Conservation (phyloP, 2,888 invertebrate species). For the Tipula confusa region DNA sequence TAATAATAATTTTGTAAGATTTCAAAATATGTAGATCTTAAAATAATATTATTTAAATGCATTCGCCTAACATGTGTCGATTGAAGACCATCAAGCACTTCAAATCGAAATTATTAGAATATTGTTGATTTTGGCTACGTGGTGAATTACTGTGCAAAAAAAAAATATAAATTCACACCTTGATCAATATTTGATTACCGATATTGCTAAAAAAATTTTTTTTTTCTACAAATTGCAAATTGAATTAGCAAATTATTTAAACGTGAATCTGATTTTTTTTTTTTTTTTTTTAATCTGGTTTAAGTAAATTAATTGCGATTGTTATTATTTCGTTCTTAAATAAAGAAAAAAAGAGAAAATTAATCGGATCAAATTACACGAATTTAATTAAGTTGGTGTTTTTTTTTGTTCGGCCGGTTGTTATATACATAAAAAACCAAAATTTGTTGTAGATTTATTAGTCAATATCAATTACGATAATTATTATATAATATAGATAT, state of each 20-base stretch:
- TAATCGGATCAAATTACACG: slow-evolving; percentile 3
- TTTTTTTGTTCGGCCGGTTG: not conserved
- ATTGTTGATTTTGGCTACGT: not conserved
- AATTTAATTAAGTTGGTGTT: not conserved
- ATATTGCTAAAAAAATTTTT: not conserved
- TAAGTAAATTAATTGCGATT: not conserved
- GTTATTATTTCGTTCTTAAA: not conserved
- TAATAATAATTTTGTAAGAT: not conserved
- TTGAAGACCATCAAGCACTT: not conserved
- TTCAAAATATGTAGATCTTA: not conserved
- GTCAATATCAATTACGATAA: too few relatives aligned
- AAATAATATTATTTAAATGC: not conserved
- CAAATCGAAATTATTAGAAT: not conserved
- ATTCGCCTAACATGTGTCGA: slow-evolving; percentile 3
- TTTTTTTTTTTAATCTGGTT: not conserved
- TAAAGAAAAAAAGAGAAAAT: not conserved
- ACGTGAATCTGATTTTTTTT: not conserved
- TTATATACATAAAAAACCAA: not conserved
- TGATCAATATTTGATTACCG: not conserved
- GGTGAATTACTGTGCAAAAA: not conserved
- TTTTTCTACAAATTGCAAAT: not conserved
- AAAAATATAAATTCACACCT: not conserved
- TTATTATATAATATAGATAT: too few relatives aligned
- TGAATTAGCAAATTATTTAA: not conserved
- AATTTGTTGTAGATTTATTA: too few relatives aligned